Evolutionary conservation across 1,140 invertebrate genomes (phyloP), one percentile per base, ranked within the genome.

Genomic region (Hycleus phaleratus): DNA sequence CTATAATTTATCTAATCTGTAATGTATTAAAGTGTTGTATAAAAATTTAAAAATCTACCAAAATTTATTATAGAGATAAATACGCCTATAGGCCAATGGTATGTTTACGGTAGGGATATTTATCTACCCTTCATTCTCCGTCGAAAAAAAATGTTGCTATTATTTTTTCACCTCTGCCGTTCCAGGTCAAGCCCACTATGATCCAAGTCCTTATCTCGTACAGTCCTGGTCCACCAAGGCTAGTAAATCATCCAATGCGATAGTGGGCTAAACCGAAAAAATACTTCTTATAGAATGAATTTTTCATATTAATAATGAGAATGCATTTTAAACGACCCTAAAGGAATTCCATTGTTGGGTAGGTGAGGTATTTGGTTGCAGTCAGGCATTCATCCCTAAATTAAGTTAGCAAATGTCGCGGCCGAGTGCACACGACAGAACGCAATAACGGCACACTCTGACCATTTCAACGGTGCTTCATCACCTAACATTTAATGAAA

Each of bases 401-500:
- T 68, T 68, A 61, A 68, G 64, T 66, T 68, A 59, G 66, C 62
- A 62, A 66, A 68, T 65, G 66, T 66, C 66, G 60, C 59, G 56
- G 63, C 55, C 56, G 61, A 51, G 60, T 67, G 65, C 59, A 63
- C 63, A 57, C 61, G 56, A 61, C 60, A 62, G 60, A 53, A 64
- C 58, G 65, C 66, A 66, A 66, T 68, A 68, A 68, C 58, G 64
- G 64, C 32, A 5, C 32, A 32, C 56, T 49, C 58, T 66, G 61
- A 65, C 65, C 65, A 62, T 63, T 62, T 66, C 53, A 44, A 58
- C 53, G 58, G 60, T 59, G 62, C 65, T 68, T 66, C 66, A 68
- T 68, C 66, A 68, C 64, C 56, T 64, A 58, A 56, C 58, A 56
- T 60, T 66, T 68, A 68, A 68, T 68, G 66, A 68, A 68, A 68